A percentile compares a stretch with the other conserved stretches of the same genome.
Conservation (phyloP, 64 coral and sea anemone genomes). For the Orbicella faveolata region DNA sequence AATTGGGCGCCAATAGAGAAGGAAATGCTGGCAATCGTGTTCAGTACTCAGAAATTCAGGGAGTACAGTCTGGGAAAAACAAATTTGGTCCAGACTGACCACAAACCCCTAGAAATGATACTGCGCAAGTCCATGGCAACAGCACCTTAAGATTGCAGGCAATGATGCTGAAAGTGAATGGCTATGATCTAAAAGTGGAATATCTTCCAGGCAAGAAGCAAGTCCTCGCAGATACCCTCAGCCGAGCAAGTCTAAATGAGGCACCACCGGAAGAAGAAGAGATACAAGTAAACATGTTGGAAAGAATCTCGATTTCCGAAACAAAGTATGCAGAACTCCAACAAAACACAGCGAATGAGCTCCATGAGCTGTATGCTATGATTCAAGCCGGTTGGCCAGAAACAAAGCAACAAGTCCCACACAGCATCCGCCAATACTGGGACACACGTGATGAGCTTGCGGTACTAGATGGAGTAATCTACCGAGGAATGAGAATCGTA, state of each 20-base stretch:
- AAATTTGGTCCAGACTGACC: too few relatives aligned
- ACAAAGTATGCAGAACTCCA: too few relatives aligned
- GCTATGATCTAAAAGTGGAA: slow-evolving; percentile 58
- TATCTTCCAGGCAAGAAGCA: slow-evolving; percentile 69
- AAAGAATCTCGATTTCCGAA: too few relatives aligned
- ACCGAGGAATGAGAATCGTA: not conserved
- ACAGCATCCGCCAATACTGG: slow-evolving; percentile 10
- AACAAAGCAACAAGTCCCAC: slow-evolving; percentile 23
- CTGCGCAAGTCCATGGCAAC: too few relatives aligned
- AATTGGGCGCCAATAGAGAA: too few relatives aligned
- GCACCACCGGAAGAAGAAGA: too few relatives aligned
- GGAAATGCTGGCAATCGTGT: too few relatives aligned
- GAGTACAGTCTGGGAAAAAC: too few relatives aligned
- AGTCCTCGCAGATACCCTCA: slow-evolving; percentile 46
- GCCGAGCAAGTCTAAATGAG: slow-evolving; percentile 16
- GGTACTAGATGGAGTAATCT: slow-evolving; percentile 28
- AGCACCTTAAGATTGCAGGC: too few relatives aligned
- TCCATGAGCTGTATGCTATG: slow-evolving; percentile 25
- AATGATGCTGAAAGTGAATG: slow-evolving; percentile 57
- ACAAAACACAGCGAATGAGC: slow-evolving; percentile 29
- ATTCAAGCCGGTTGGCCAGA: slow-evolving; percentile 47
- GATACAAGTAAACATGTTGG: too few relatives aligned
- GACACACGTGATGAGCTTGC: slow-evolving; percentile 34
- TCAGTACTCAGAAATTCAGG: too few relatives aligned
- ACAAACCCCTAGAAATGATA: too few relatives aligned